Evolutionary conservation across 1,140 invertebrate species (phyloP), one percentile per base, ranked within the genome.

Genomic region (Musca vetustissima): DNA sequence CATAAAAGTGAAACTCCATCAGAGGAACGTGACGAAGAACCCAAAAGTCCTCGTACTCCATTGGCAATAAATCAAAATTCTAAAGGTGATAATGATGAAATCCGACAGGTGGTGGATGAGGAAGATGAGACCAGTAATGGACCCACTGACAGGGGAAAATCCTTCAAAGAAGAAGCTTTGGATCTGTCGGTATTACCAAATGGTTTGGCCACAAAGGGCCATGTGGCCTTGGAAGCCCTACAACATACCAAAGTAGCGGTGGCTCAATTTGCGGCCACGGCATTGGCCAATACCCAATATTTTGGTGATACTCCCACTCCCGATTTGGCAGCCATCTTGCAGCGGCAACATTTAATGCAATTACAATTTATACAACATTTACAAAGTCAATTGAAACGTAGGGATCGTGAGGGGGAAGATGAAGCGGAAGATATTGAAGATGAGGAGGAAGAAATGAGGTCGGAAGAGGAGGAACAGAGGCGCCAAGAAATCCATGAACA

Each of bases 271-370:
- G 92, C 92, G 17, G 91, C 93, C 11, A 90, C 91, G 1, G 91
- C 92, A 4, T 87, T 94, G 83, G 90, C 91, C n/a, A 88, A 89
- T 74, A 88, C 89, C 73, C 86, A 88, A 4, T 89, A 92, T 73
- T 93, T 92, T 79, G 89, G 92, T 78, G 89, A 90, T 6, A 13
- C 2, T 13, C 90, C 91, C 8, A 36, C 48, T 57, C 92, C 94
- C 78, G 93, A 96, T 78, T 83, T 97, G 66, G 92, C 94, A 64
- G 94, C 94, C 2, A 84, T 97, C 61, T 96, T 93, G 79, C 95
- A 97, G 80, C 93, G 96, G 76, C 95, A 97, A 84, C 95, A 98
- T 86, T 89, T 97, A 71, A 90, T 97, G 78, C 95, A 98, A 83
- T 83, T 97, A 69, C 95, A 97, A 84, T 85, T 97, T 72, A 96